These are phyloP conservation scores for Poeciliopsis turrubarensis DNA, from an alignment of 2,113 vertebrate species.

Conservation along the genomic window DNA sequence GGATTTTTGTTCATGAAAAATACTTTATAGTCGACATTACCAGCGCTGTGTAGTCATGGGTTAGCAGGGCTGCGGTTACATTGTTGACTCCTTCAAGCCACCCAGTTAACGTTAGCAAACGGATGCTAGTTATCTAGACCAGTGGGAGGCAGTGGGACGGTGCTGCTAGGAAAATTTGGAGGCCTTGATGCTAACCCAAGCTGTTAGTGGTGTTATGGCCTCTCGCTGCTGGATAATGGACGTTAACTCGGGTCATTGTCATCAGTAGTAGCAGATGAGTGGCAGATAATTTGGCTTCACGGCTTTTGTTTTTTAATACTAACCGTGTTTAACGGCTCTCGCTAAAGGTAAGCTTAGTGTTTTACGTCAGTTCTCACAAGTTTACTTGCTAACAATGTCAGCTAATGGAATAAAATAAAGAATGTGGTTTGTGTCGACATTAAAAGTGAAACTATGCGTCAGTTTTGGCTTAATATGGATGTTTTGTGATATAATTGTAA, in stretches of 20 bases:
- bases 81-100: constrained; percentile 21
- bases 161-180: constrained; percentile 54
- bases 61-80: constrained; percentile 18
- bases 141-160: constrained; percentile 56
- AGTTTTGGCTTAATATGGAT: background rate
- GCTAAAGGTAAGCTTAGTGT: constrained; percentile 36
- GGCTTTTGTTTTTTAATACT: background rate
- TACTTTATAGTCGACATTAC: background rate
- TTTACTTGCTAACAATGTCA: constrained; percentile 29
- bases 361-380: constrained; percentile 37
- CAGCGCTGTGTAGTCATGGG: background rate
- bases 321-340: background rate
- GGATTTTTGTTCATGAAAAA: constrained; percentile 1
- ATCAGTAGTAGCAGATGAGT: background rate
- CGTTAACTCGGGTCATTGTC: constrained; percentile 28
- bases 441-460: background rate
- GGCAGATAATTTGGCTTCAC: background rate
- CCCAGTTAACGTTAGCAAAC: constrained; percentile 39
- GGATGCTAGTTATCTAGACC: constrained; percentile 30
- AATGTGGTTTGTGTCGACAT: background rate
- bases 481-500: constrained; percentile 1
- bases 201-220: constrained; percentile 57
- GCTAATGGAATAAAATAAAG: constrained; percentile 19
- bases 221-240: constrained; percentile 64
- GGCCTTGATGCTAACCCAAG: constrained; percentile 76